A percentile compares a stretch with the other conserved stretches of the same genome.
Evolutionary conservation across 2,797 vertebrate species (phyloP).

Genomic region (Trichosurus vulpecula): DNA sequence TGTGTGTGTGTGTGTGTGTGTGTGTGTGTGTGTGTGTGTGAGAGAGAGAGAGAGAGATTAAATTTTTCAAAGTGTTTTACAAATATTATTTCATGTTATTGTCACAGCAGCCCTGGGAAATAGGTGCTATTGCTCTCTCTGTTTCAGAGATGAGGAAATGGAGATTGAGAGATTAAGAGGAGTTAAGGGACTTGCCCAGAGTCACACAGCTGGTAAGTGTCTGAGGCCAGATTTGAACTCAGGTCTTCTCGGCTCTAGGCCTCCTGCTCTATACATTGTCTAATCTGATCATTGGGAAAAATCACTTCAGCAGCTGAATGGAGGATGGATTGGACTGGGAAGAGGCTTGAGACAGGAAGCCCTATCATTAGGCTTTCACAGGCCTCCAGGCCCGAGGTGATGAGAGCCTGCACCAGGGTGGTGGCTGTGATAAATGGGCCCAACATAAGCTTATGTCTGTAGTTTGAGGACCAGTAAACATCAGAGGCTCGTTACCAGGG

Average conservation of each 20-base stretch:
- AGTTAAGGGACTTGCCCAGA: not conserved
- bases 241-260: not conserved
- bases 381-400: not conserved
- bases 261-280: not conserved
- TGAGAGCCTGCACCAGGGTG: no score
- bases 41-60: not conserved
- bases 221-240: not conserved
- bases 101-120: not conserved
- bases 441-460: not conserved
- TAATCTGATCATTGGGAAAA: not conserved
- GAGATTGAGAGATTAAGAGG: not conserved
- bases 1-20: not conserved
- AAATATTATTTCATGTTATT: not conserved
- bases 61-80: not conserved
- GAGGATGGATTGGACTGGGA: not conserved
- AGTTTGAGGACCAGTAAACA: not conserved
- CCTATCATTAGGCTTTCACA: not conserved
- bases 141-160: not conserved
- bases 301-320: not conserved
- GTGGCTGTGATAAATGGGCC: not conserved
- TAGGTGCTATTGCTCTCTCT: not conserved
- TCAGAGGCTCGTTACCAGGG: not conserved
- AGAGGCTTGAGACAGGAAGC: not conserved
- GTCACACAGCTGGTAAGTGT: not conserved
- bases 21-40: not conserved